Evolutionary conservation across 1,140 invertebrate genomes (phyloP), one percentile per base, ranked within the genome.

Genomic region (Steinernema feltiae): DNA sequence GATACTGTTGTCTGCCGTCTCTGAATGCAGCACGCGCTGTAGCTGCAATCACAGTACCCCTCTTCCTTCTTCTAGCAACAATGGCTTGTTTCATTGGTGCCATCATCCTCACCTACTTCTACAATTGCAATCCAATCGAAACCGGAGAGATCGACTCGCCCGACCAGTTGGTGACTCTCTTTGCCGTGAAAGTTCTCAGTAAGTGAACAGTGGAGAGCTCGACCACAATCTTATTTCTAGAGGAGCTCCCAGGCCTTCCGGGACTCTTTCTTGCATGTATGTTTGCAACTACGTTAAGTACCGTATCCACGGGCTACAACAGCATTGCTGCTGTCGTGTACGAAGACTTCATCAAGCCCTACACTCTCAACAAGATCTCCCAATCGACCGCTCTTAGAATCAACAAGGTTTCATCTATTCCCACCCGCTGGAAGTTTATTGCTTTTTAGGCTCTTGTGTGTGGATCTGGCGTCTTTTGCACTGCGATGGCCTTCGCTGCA

Each of bases 71-170:
- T 48, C 78, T 79, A 17, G 75, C 74, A 32, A 79, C 78, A 30
- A 74, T 79, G 31, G 78, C 76, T 32, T 32, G 74, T 3, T 79
- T 79, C 53, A 69, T 79, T n/a, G 78, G 78, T 35, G 46, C 78
- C 72, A 76, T 79, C 73, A 53, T 72, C 7, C 73, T 79, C 1
- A 71, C 78, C 27, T 79, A 80, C 69, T 79, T 75, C 46, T 76
- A 79, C 32, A 79, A 79, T 30, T 79, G 78, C 35, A 79, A 79
- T 32, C 78, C 78, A 1, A 32, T 79, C n/a, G 78, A 79, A 53
- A 79, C 78, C 41, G 78, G 77, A n/a, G 69, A 79, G 69, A 72
- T 79, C 48, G 48, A 74, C n/a, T 32, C 75, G 31, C 75, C 30
- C 24, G 78, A 79, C 32, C 78, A 79, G 30, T 63, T 79, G 0